phyloP scores from a whole-genome alignment of 2,888 invertebrate genomes.

The Andrena marginata region DNA sequence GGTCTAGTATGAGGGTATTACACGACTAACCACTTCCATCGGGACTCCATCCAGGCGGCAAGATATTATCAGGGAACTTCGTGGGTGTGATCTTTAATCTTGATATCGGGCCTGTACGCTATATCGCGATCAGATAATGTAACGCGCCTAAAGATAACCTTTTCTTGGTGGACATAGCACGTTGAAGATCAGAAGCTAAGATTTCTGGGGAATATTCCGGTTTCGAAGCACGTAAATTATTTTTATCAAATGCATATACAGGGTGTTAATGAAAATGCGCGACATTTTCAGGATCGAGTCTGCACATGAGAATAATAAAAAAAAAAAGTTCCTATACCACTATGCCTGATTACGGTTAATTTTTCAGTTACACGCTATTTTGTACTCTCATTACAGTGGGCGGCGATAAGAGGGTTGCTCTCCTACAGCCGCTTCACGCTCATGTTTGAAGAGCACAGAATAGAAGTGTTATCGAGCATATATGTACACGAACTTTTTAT shows the following conservation, averaged over 20 bases:
- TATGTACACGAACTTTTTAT: too few species aligned
- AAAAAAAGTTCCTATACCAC: too few species aligned
- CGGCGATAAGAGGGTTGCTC: too few species aligned
- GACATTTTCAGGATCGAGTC: too few species aligned
- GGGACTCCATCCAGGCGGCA: slow-evolving; percentile 9
- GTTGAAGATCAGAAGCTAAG: background rate
- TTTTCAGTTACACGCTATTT: too few species aligned
- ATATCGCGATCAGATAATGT: background rate
- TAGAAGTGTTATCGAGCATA: too few species aligned
- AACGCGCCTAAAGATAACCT: background rate
- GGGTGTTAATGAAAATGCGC: background rate
- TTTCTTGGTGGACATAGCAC: background rate
- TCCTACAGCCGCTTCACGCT: too few species aligned
- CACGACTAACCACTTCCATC: slow-evolving; percentile 20
- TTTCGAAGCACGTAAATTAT: background rate
- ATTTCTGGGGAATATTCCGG: background rate
- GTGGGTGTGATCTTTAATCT: slow-evolving; percentile 1
- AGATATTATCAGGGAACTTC: slow-evolving; percentile 34
- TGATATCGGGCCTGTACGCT: background rate
- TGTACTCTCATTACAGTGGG: too few species aligned
- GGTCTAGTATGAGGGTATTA: slow-evolving; percentile 18
- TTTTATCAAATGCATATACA: background rate
- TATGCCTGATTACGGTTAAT: too few species aligned
- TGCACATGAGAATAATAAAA: too few species aligned
- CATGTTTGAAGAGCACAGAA: too few species aligned